Evolutionary conservation across 2,888 invertebrate species (phyloP).

Genomic region (Bhutanitis thaidina): DNA sequence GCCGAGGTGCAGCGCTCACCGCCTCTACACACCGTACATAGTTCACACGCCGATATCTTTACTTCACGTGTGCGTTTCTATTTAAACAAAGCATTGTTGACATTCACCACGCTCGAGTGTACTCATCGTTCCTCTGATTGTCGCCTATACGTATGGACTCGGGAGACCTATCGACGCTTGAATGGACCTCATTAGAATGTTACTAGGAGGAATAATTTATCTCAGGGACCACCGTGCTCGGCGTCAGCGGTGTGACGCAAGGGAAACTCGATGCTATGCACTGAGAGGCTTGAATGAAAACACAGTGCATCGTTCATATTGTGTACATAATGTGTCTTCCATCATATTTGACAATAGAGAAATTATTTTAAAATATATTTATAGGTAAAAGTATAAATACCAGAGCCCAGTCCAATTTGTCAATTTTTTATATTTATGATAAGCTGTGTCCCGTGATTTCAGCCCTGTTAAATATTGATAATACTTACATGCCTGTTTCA

Average conservation of each 20-base stretch:
- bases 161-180: slow-evolving; percentile 3
- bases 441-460: no score
- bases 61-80: slow-evolving; percentile 40
- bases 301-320: no score
- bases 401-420: no score
- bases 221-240: slow-evolving; percentile 16
- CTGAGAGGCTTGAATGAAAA: neutral
- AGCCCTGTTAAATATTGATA: no score
- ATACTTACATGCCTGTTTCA: no score
- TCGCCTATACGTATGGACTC: neutral
- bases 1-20: slow-evolving; percentile 44
- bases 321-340: no score
- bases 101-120: slow-evolving; percentile 22
- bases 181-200: slow-evolving; percentile 18
- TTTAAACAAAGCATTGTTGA: slow-evolving; percentile 51
- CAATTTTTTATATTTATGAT: no score
- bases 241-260: neutral
- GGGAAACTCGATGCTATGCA: neutral
- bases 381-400: no score
- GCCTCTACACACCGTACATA: slow-evolving; percentile 16
- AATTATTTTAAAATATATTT: no score
- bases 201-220: slow-evolving; percentile 11
- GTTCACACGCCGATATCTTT: slow-evolving; percentile 57
- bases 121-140: slow-evolving; percentile 1
- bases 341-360: no score